phyloP scores from a whole-genome alignment of 2,113 vertebrate genomes.

The Canis aureus region DNA sequence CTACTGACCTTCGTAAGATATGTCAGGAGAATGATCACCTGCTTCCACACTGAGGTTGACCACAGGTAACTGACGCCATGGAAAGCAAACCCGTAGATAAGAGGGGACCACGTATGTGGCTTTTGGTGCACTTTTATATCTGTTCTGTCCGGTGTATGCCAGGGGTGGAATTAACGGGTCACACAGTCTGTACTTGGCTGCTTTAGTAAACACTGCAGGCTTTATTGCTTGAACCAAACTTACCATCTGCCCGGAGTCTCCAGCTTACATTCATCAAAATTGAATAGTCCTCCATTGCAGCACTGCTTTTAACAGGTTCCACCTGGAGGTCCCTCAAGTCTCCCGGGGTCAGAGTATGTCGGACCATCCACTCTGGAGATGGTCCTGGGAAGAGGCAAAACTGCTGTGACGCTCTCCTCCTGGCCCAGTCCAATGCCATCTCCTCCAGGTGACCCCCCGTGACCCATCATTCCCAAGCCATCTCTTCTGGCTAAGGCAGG shows the following conservation, averaged over 20 bases:
- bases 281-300: not conserved
- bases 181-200: not conserved
- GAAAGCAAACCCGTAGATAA: not conserved
- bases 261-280: constrained; percentile 88
- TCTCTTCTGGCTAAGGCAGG: not conserved
- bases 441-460: not conserved
- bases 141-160: not conserved
- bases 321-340: constrained; percentile 74
- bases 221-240: constrained; percentile 32
- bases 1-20: not conserved
- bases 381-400: constrained; percentile 70
- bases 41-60: not conserved
- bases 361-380: constrained; percentile 71
- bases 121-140: not conserved
- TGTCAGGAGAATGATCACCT: not conserved
- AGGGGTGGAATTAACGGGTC: not conserved
- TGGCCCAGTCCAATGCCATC: not conserved
- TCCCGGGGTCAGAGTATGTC: constrained; percentile 80
- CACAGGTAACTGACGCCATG: not conserved
- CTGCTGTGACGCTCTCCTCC: not conserved
- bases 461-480: not conserved
- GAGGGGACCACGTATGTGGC: not conserved
- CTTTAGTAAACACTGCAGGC: not conserved
- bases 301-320: not conserved
- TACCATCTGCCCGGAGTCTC: constrained; percentile 89